These are phyloP conservation scores for Drosophila navojoa DNA, from an alignment of 1,140 invertebrate species.

Conservation along the genomic window DNA sequence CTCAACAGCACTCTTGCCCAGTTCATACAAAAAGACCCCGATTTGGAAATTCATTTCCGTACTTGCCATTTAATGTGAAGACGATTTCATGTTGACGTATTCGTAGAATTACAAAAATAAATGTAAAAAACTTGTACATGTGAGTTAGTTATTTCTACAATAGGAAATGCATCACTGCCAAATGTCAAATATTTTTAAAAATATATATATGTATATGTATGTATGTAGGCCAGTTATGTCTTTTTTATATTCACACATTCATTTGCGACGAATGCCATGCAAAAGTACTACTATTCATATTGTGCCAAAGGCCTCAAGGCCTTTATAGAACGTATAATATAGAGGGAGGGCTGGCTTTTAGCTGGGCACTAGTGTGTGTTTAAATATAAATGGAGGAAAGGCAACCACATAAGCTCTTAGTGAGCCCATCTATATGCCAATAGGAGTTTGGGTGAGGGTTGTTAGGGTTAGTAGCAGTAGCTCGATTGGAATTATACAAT, in stretches of 20 bases:
- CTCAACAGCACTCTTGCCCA: no score
- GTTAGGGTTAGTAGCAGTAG: constrained; percentile 34
- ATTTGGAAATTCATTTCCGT: constrained; percentile 31
- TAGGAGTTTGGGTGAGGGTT: constrained; percentile 20
- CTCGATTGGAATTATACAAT: constrained; percentile 61
- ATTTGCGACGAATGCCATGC: constrained; percentile 20
- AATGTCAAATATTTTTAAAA: constrained; percentile 63
- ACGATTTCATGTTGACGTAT: constrained; percentile 54
- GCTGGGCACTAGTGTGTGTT: constrained; percentile 21
- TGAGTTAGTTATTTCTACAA: constrained; percentile 75
- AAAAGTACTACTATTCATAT: constrained; percentile 44
- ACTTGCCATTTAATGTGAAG: constrained; percentile 74
- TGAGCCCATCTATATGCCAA: constrained; percentile 27
- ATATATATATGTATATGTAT: constrained; percentile 33
- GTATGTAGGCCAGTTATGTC: constrained; percentile 41
- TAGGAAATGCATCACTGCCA: constrained; percentile 70
- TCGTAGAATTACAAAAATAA: constrained; percentile 80
- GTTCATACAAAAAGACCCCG: background rate
- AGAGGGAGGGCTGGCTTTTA: constrained; percentile 32
- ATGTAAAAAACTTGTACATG: constrained; percentile 82
- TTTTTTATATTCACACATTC: constrained; percentile 39
- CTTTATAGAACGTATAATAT: constrained; percentile 37
- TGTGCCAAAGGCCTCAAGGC: constrained; percentile 47
- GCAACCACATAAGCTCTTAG: constrained; percentile 36
- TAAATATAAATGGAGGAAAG: constrained; percentile 27